These are phyloP conservation scores for Drosophila busckii DNA, from an alignment of 1,140 invertebrate genomes.

Conservation along the genomic window DNA sequence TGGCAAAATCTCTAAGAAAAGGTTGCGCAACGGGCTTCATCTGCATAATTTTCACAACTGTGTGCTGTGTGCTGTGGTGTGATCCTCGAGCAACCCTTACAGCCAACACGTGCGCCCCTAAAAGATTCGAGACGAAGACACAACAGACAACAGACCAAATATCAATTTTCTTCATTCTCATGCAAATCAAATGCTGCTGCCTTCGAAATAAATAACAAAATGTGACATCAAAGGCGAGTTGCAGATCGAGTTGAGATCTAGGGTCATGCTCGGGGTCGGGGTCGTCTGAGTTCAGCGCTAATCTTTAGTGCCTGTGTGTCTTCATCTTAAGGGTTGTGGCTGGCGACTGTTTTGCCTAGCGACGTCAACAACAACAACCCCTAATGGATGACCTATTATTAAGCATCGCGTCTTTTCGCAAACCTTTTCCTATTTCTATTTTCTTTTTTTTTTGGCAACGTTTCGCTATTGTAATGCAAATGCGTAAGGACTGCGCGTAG, in stretches of 20 bases:
- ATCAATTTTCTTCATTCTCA: slow-evolving; percentile 75
- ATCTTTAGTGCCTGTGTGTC: slow-evolving; percentile 37
- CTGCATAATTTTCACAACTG: slow-evolving; percentile 76
- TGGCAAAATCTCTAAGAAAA: no score
- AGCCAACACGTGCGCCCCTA: slow-evolving; percentile 59
- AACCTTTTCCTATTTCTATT: slow-evolving; percentile 27
- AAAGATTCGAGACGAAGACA: slow-evolving; percentile 56
- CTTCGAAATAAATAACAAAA: slow-evolving; percentile 72
- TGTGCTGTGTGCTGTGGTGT: no score
- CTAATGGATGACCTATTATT: slow-evolving; percentile 73
- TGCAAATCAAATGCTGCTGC: slow-evolving; percentile 72
- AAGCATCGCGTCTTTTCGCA: slow-evolving; percentile 62
- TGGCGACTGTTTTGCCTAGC: slow-evolving; percentile 48
- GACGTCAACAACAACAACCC: slow-evolving; percentile 54
- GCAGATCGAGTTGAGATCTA: slow-evolving; percentile 33
- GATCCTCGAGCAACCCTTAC: slow-evolving; percentile 50
- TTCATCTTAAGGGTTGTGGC: slow-evolving; percentile 59
- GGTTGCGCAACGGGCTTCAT: slow-evolving; percentile 43
- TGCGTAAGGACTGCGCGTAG: slow-evolving; percentile 20
- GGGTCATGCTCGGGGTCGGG: slow-evolving; percentile 34
- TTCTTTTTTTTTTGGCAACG: slow-evolving; percentile 32
- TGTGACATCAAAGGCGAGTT: slow-evolving; percentile 62
- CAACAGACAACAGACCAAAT: slow-evolving; percentile 67
- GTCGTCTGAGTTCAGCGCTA: slow-evolving; percentile 34
- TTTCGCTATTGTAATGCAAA: slow-evolving; percentile 59